These are phyloP conservation scores for Rhinogobius similis DNA, from an alignment of 2,113 vertebrate genomes.

Conservation along the genomic window DNA sequence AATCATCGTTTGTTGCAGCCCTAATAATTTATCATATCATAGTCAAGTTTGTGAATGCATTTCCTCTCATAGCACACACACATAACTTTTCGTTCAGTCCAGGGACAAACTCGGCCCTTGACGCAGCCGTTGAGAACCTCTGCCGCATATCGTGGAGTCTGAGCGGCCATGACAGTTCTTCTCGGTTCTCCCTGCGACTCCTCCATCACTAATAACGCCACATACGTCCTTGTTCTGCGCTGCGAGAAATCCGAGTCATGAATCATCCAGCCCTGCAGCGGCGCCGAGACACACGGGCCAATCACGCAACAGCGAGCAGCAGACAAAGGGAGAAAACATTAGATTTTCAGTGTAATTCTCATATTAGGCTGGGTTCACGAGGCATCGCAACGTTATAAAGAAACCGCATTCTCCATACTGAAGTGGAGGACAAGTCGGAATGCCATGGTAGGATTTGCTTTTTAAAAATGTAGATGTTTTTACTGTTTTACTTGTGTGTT, in stretches of 20 bases:
- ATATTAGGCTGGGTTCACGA: neutral
- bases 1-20: no score
- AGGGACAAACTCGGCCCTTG: no score
- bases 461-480: no score
- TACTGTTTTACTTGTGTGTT: no score
- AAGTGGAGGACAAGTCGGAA: no score
- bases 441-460: no score
- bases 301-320: constrained; percentile 33
- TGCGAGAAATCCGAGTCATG: constrained; percentile 56
- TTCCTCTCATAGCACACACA: no score
- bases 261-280: constrained; percentile 66
- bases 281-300: constrained; percentile 60
- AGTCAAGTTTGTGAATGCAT: no score
- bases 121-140: neutral
- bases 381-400: neutral
- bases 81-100: no score
- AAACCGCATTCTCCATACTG: no score
- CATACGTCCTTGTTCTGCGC: constrained; percentile 24
- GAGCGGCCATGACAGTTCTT: neutral
- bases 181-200: neutral
- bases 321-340: neutral
- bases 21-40: no score
- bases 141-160: neutral
- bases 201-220: constrained; percentile 18
- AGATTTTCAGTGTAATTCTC: neutral